Conservation (phyloP, 2,113 vertebrate species). For the Electrona antarctica region DNA sequence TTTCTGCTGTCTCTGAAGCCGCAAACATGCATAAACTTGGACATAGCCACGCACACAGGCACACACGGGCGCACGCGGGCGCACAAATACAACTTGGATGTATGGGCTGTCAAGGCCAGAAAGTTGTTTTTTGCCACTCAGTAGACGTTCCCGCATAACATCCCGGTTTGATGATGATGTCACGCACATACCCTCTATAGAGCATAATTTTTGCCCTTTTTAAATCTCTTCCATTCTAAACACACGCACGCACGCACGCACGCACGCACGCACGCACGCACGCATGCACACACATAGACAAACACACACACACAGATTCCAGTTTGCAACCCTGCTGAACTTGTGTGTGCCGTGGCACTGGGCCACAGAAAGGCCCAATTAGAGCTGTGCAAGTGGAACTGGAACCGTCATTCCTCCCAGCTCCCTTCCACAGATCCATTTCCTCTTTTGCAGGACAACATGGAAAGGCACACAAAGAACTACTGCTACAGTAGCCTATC, state of each 20-base stretch:
- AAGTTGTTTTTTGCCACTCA: too few species aligned
- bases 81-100: too few species aligned
- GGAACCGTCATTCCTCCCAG: constrained; percentile 10
- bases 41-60: neutral
- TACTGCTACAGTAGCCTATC: neutral
- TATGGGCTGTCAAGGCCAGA: too few species aligned
- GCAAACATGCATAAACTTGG: too few species aligned
- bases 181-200: too few species aligned
- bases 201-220: too few species aligned
- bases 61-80: too few species aligned
- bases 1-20: too few species aligned
- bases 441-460: constrained; percentile 14
- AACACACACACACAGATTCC: constrained; percentile 18
- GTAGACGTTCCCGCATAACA: too few species aligned
- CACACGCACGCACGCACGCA: neutral
- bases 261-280: neutral
- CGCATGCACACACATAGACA: neutral
- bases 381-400: constrained; percentile 29
- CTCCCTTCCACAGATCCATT: neutral
- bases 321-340: constrained; percentile 62
- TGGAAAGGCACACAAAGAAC: constrained; percentile 21
- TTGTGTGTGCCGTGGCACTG: constrained; percentile 57
- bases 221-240: too few species aligned
- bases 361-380: constrained; percentile 32
- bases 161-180: too few species aligned